Percentiles rank a stretch among this genome's conserved stretches.
Evolutionary conservation across 2,113 vertebrate species (phyloP).

Genomic region (Heloderma charlesbogerti): DNA sequence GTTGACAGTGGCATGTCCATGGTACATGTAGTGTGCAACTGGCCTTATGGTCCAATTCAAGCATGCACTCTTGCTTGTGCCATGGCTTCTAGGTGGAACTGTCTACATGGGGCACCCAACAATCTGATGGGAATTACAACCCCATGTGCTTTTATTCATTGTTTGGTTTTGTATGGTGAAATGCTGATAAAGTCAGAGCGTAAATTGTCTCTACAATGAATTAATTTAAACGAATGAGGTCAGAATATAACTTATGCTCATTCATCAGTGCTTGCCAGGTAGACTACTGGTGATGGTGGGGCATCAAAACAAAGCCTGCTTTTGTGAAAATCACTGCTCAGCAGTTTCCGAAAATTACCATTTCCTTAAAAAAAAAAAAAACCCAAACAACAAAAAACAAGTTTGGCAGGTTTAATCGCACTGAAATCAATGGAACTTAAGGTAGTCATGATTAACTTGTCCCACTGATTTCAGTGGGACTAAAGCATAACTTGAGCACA

Average conservation of each 20-base stretch:
- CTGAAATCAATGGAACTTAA: neutral
- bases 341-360: constrained; percentile 39
- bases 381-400: no score
- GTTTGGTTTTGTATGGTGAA: accelerated
- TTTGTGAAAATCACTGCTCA: constrained; percentile 32
- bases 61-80: neutral
- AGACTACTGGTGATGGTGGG: constrained; percentile 55
- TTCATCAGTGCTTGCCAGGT: constrained; percentile 11
- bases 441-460: neutral
- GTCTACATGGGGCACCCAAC: constrained; percentile 33
- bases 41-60: neutral
- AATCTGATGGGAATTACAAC: neutral
- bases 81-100: neutral
- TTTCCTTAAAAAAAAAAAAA: neutral
- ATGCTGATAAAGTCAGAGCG: neutral
- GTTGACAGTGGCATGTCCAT: neutral
- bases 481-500: neutral
- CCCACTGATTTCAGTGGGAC: neutral
- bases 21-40: neutral
- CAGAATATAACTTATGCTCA: constrained; percentile 35
- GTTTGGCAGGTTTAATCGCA: no score
- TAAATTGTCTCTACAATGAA: neutral
- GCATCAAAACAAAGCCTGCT: constrained; percentile 42
- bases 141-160: constrained; percentile 22
- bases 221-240: neutral